Base-by-base conservation (phyloP, 2,888 invertebrate genomes). In the Tetanocera ferruginea region DNA sequence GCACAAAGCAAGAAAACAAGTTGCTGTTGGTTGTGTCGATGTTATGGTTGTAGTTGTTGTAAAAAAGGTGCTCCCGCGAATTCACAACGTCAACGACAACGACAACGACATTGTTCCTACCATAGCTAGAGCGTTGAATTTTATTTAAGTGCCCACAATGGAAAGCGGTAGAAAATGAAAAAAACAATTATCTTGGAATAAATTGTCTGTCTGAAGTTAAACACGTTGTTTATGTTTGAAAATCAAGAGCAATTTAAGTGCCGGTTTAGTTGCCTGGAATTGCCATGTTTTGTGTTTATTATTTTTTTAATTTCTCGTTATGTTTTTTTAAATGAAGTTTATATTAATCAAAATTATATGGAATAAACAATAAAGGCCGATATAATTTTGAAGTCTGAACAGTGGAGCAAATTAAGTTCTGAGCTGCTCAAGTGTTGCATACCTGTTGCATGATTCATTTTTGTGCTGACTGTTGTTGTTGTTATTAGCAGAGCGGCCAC, bases 1-100 rank as follows among this genome's bases (percentile, higher is more conserved):
- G 25, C 23, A 43, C 69, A 76, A 57, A 31, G 23, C 51, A 37
- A 67, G 64, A 66, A 66, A 76, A 67, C 55, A 62, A 67, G 55
- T 66, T 55, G 25, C 52, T 51, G 19, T 60, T n/a, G n/a, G 11
- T n/a, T 55, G 55, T 57, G 28, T 34, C 52, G 75, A 52, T 66
- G 67, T 55, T 67, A 57, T 69, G 60, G 14, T 37, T 72, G 8
- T 57, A 55, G 57, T 57, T 34, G 28, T 28, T 55, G 57, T 31
- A 34, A 25, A n/a, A 37, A 25, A 19, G 43, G 57, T 72, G 60
- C 60, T 43, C 60, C 55, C 71, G 55, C 55, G 71, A 71, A 71
- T 52, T 55, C 25, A 55, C 55, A 28, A 4, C 23, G 8, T 31
- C 34, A 31, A 9, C 23, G 49, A 19, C 57, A 57, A 57, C 57